Evolutionary conservation across 2,113 vertebrate genomes (phyloP).

Genomic region (Mugil cephalus): DNA sequence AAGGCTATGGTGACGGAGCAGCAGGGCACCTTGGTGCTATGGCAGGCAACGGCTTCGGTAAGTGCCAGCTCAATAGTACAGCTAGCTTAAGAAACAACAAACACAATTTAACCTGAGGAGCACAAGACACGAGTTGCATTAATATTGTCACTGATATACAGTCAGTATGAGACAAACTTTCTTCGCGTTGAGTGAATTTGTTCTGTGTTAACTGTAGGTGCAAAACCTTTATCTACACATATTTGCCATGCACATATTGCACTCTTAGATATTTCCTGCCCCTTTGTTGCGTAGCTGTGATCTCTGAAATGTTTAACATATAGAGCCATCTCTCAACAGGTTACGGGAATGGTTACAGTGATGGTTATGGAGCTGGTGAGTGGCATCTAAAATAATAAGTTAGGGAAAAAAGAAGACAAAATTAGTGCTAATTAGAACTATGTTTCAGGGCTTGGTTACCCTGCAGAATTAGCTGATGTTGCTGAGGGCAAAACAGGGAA

Average conservation of each 20-base stretch:
- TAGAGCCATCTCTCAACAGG: constrained; percentile 58
- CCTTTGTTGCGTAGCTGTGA: neutral
- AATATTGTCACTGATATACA: neutral
- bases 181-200: neutral
- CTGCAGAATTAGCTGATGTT: constrained; percentile 75
- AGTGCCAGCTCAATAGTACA: constrained; percentile 3
- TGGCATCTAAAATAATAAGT: neutral
- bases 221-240: constrained; percentile 41
- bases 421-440: constrained; percentile 69
- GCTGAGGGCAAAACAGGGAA: constrained; percentile 75
- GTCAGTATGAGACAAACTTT: neutral
- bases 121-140: too few relatives aligned
- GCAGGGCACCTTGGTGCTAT: constrained; percentile 58
- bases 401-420: neutral
- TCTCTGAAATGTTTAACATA: neutral
- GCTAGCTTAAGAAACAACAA: neutral
- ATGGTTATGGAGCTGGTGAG: constrained; percentile 81
- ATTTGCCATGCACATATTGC: neutral
- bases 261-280: neutral
- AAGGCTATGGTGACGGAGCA: constrained; percentile 65
- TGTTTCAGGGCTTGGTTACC: constrained; percentile 79
- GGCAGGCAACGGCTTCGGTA: constrained; percentile 65
- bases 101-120: neutral
- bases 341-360: constrained; percentile 78
- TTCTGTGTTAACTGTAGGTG: constrained; percentile 31